phyloP scores from a whole-genome alignment of 2,888 invertebrate genomes.

The Aethes cnicana region DNA sequence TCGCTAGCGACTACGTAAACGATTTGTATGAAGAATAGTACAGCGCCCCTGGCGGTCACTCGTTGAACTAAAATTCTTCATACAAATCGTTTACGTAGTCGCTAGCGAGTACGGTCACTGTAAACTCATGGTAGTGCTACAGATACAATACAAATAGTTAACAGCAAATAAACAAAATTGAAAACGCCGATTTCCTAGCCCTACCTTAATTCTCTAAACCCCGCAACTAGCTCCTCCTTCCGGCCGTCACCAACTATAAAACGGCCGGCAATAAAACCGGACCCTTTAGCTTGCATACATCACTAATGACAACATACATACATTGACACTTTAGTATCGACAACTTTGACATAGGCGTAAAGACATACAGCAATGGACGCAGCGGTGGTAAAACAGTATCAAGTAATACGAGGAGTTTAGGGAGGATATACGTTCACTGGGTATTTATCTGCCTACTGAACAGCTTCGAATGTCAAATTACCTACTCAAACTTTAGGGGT shows the following conservation, averaged over 20 bases:
- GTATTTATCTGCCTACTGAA: constrained; percentile 11
- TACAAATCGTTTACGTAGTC: too few species aligned
- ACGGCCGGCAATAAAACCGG: constrained; percentile 65
- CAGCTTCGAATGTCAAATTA: neutral
- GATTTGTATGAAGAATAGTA: too few species aligned
- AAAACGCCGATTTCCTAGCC: constrained; percentile 42
- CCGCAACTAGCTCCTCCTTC: constrained; percentile 63
- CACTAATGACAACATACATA: constrained; percentile 61
- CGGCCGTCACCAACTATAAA: constrained; percentile 72
- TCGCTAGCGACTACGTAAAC: too few species aligned
- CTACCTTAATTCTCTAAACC: constrained; percentile 60
- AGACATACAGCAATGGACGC: constrained; percentile 5
- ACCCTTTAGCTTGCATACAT: constrained; percentile 71
- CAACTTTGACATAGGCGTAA: neutral
- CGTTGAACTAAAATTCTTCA: too few species aligned
- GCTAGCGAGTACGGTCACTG: too few species aligned
- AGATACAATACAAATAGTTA: too few species aligned
- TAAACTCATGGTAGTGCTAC: too few species aligned
- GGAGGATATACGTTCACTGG: constrained; percentile 3
- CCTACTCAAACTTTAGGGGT: too few species aligned
- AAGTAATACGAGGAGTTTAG: constrained; percentile 31
- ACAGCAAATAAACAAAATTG: neutral
- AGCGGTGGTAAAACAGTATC: neutral
- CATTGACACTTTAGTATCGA: neutral
- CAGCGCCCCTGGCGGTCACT: too few species aligned